Evolutionary conservation across 2,797 vertebrate species (phyloP), one percentile per base, ranked within the genome.

Genomic region (Otolemur crassicaudatus): DNA sequence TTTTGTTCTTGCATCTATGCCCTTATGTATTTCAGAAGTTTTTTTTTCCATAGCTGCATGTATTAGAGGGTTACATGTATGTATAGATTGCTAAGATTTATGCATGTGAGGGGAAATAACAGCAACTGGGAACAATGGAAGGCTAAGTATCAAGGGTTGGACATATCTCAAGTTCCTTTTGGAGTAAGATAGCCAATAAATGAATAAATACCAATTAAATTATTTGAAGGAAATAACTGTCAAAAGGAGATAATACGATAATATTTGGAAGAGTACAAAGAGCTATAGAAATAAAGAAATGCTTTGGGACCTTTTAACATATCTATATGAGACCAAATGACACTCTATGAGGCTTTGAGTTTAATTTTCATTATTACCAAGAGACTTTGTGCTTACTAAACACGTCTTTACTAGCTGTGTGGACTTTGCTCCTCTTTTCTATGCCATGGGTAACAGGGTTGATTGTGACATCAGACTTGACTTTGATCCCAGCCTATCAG

Each of bases 1-100:
- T 93, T 97, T 94, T 97, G 53, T 86, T 72, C 27, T 95, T 77
- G 81, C 80, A 13, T 97, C 65, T 94, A 1, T 77, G 34, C 43
- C 40, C 11, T 96, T 72, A 31, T 46, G 40, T 58, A 58, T 88
- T 94, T 37, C 25, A 67, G 58, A 25, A 31, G 88, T 40, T 85
- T 89, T 90, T 79, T 40, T 40, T 61, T n/a, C 67, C 82, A n/a
- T 65, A 76, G 65, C 91, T 65, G 31, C 67, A 56, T 72, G 75
- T 63, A 17, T 25, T 40, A 11, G 58, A 88, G 3, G 79, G 94
- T 76, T 92, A 87, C 31, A 87, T 89, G 70, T 7, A 61, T 95
- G 49, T 31, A 56, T 22, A 22, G 37, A 49, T 77, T 81, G 31
- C 53, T 20, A 61, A 63, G 37, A 67, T 56, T 46, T 23, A 43